phyloP scores from a whole-genome alignment of 2,113 vertebrate genomes.

The Chauna torquata region DNA sequence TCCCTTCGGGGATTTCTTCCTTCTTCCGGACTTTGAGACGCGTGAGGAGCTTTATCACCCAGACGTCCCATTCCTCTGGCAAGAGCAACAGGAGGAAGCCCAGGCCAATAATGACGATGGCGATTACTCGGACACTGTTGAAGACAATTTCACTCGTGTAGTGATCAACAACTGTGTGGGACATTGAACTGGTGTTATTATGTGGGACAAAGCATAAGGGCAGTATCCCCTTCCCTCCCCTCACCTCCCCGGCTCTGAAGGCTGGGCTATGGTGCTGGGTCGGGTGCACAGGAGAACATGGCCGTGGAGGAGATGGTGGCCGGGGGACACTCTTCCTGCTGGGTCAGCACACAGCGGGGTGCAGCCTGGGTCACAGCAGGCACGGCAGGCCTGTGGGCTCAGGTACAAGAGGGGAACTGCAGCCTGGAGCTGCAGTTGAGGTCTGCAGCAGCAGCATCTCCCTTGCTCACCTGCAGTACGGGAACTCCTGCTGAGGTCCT shows the following conservation, averaged over 20 bases:
- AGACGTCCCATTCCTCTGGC: constrained; percentile 95
- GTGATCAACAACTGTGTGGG: constrained; percentile 88
- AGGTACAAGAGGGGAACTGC: fast-evolving
- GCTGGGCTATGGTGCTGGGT: background rate
- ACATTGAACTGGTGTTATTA: constrained; percentile 18
- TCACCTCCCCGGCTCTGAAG: background rate
- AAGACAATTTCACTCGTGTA: constrained; percentile 93
- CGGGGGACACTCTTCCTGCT: background rate
- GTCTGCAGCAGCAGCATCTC: background rate
- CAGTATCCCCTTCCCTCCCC: background rate
- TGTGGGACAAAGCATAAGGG: background rate
- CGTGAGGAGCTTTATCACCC: constrained; percentile 87
- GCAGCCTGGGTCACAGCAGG: background rate
- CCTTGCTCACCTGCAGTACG: background rate
- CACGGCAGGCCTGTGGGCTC: background rate
- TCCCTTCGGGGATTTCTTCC: constrained; percentile 84
- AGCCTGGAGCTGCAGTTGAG: background rate
- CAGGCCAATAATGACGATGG: constrained; percentile 93
- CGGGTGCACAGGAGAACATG: background rate
- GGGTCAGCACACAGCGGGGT: background rate
- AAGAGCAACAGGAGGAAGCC: constrained; percentile 94
- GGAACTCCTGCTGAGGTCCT: background rate
- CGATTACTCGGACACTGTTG: constrained; percentile 93
- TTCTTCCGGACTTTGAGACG: constrained; percentile 88
- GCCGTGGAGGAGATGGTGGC: background rate